Conservation (phyloP, 2,113 vertebrate species). For the Tretioscincus oriximinensis region DNA sequence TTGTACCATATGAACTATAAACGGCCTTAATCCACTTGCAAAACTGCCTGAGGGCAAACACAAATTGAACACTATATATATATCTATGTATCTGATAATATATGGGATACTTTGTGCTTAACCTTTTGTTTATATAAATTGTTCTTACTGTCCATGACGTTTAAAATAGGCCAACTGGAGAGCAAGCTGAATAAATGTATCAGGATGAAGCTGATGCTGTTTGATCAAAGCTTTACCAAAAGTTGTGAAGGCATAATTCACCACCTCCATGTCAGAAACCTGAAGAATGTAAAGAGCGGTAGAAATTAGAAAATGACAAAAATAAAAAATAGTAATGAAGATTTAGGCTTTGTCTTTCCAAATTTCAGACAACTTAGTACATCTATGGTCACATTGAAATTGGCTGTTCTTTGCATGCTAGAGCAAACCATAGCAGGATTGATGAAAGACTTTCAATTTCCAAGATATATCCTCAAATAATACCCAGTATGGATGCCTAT, state of each 20-base stretch:
- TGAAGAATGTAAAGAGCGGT: conserved; percentile 46
- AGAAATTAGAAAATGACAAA: not conserved
- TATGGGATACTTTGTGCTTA: not conserved
- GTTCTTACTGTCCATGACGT: conserved; percentile 79
- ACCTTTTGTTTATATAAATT: not conserved
- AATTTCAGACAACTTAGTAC: too few relatives aligned
- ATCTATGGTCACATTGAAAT: too few relatives aligned
- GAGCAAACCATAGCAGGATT: too few relatives aligned
- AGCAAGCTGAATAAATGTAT: conserved; percentile 91
- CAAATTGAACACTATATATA: too few relatives aligned
- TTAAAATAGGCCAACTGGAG: conserved; percentile 90
- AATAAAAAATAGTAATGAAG: too few relatives aligned
- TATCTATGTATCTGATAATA: too few relatives aligned
- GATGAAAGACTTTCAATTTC: too few relatives aligned
- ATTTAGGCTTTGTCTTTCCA: too few relatives aligned
- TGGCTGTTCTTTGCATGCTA: too few relatives aligned
- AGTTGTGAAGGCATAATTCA: conserved; percentile 80
- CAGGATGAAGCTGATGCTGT: conserved; percentile 85
- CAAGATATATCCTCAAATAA: too few relatives aligned
- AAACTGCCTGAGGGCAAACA: not conserved
- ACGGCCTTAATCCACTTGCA: not conserved
- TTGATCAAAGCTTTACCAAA: conserved; percentile 89
- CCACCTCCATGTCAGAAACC: conserved; percentile 82
- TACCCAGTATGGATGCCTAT: too few relatives aligned
- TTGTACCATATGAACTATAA: not conserved